phyloP scores from a whole-genome alignment of 2,797 vertebrate genomes.

The Tenualosa thibaudeaui region DNA sequence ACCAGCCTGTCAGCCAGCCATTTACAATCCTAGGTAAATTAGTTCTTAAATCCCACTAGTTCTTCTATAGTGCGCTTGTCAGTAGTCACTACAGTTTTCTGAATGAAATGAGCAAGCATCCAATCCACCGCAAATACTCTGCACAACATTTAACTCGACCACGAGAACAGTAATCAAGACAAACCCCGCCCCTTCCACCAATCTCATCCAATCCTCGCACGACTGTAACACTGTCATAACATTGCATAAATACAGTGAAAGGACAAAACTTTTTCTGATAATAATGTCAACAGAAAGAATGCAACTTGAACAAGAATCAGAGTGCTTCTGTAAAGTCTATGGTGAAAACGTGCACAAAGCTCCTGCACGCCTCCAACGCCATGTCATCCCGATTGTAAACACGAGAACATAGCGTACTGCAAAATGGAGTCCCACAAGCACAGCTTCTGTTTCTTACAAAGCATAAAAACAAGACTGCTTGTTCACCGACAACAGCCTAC shows the following conservation, averaged over 20 bases:
- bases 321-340: conserved; percentile 13
- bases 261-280: conserved; percentile 56
- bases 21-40: not conserved
- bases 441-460: conserved; percentile 31
- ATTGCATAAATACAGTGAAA: conserved; percentile 62
- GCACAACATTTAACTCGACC: conserved; percentile 64
- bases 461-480: conserved; percentile 18
- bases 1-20: not conserved
- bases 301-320: not conserved
- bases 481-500: not conserved
- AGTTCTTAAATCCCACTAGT: not conserved
- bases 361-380: conserved; percentile 53
- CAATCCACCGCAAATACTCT: conserved; percentile 4
- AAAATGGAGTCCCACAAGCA: conserved; percentile 70
- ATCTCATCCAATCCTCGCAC: conserved; percentile 79
- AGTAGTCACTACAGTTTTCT: not conserved
- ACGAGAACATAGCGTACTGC: conserved; percentile 58
- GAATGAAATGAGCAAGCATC: conserved; percentile 50
- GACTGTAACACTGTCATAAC: conserved; percentile 76
- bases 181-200: conserved; percentile 81
- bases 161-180: conserved; percentile 72
- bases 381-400: conserved; percentile 70
- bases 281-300: conserved; percentile 28
- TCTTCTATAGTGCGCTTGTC: not conserved
- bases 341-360: conserved; percentile 34